These are phyloP conservation scores for Cranoglanis bouderius DNA, from an alignment of 2,113 vertebrate species.

Conservation along the genomic window DNA sequence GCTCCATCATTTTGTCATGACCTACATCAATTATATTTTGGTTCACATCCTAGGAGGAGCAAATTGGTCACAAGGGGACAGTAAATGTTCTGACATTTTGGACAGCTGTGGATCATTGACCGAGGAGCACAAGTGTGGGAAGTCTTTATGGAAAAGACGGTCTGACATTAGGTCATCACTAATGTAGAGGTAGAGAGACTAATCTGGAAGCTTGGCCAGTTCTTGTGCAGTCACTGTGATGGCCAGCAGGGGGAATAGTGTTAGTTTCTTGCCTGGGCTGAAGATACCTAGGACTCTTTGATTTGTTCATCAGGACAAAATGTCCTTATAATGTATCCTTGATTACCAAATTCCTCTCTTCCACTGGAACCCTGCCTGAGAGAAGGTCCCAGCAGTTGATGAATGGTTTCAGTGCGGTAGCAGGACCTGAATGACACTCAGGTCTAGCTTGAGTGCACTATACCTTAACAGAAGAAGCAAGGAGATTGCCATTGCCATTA, in stretches of 20 bases:
- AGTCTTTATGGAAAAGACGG: too few relatives aligned
- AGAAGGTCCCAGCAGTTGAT: background rate
- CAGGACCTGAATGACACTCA: background rate
- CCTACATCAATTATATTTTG: too few relatives aligned
- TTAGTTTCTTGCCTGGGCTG: background rate
- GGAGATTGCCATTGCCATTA: background rate
- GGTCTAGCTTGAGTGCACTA: background rate
- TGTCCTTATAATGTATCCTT: background rate
- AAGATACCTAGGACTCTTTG: background rate
- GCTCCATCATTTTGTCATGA: too few relatives aligned
- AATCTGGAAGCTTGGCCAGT: too few relatives aligned
- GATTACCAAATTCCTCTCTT: background rate
- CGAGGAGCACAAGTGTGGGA: too few relatives aligned
- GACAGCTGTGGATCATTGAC: too few relatives aligned
- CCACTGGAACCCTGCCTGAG: background rate
- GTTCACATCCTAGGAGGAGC: too few relatives aligned
- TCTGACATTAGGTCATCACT: too few relatives aligned
- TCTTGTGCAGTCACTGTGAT: background rate
- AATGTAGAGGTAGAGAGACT: too few relatives aligned
- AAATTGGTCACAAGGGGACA: too few relatives aligned
- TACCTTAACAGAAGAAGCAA: background rate
- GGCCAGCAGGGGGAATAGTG: background rate
- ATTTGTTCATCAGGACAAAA: background rate
- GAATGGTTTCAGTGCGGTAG: too few relatives aligned
- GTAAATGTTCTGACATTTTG: too few relatives aligned